These are phyloP conservation scores for Gasteruption jaculator DNA, from an alignment of 2,888 invertebrate species.

Conservation along the genomic window DNA sequence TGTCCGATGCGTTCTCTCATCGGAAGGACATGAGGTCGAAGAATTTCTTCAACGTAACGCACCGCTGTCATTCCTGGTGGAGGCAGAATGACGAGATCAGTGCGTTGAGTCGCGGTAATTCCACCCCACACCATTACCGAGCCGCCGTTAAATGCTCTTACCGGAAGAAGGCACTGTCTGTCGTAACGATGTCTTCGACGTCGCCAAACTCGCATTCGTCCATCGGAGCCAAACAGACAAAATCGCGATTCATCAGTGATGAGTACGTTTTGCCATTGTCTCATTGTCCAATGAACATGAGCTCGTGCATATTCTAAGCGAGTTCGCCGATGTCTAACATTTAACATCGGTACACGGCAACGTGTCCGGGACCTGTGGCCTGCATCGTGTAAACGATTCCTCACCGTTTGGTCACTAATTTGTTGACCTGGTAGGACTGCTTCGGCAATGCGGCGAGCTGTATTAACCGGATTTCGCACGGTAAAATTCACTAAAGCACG, in stretches of 20 bases:
- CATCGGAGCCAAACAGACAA: conserved; percentile 15
- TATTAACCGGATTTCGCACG: no score
- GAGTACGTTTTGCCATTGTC: conserved; percentile 20
- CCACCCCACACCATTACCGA: conserved; percentile 21
- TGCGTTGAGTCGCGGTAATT: conserved; percentile 10
- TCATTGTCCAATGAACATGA: conserved; percentile 14
- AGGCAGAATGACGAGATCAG: conserved; percentile 16
- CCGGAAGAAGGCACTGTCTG: conserved; percentile 5
- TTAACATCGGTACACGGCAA: conserved; percentile 13
- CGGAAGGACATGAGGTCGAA: conserved; percentile 14
- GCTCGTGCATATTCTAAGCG: conserved; percentile 14
- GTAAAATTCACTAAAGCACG: no score
- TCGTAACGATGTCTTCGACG: conserved; percentile 11
- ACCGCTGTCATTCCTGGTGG: conserved; percentile 10
- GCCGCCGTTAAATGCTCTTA: conserved; percentile 14
- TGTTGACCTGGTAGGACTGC: no score
- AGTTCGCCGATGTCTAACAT: conserved; percentile 14
- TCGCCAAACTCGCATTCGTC: conserved; percentile 18
- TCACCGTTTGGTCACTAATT: conserved; percentile 10
- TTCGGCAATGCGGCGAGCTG: no score
- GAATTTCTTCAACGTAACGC: conserved; percentile 15
- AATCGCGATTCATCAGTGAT: conserved; percentile 18
- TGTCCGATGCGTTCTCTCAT: conserved; percentile 6
- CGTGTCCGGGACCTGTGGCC: conserved; percentile 8
- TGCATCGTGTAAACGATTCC: conserved; percentile 11